phyloP scores from a whole-genome alignment of 1,140 invertebrate genomes.

The Pseudomyrmex dendroicus region DNA sequence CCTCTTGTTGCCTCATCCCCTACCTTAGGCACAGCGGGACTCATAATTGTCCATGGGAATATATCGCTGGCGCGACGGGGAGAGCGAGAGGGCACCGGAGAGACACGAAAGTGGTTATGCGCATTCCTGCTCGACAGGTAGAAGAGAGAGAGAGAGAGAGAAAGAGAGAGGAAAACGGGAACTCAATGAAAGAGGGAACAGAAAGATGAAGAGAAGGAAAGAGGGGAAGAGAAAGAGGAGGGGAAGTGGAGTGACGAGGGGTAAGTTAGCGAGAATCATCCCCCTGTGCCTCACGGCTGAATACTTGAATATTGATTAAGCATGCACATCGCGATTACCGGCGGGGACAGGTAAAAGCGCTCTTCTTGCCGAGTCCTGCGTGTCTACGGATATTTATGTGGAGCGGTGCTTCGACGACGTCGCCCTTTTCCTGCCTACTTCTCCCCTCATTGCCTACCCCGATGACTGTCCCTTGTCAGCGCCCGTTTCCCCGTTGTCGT shows the following conservation, averaged over 20 bases:
- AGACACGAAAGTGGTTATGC: slow-evolving; percentile 72
- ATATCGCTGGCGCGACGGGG: slow-evolving; percentile 67
- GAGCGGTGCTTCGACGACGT: slow-evolving; percentile 45
- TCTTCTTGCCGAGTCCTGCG: slow-evolving; percentile 69
- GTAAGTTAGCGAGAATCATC: background rate
- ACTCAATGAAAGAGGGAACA: background rate
- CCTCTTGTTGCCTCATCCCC: slow-evolving; percentile 49
- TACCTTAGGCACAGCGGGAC: slow-evolving; percentile 62
- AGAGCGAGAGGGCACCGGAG: slow-evolving; percentile 5
- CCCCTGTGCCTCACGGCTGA: slow-evolving; percentile 64
- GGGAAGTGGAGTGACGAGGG: background rate
- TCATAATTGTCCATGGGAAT: slow-evolving; percentile 77
- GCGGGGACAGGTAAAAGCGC: slow-evolving; percentile 68
- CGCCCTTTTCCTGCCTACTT: background rate
- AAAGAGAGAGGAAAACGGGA: background rate
- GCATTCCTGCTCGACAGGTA: slow-evolving; percentile 55
- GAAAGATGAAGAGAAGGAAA: slow-evolving; percentile 15
- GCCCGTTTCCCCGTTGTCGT: background rate
- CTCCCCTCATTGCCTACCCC: background rate
- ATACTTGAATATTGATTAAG: slow-evolving; percentile 81
- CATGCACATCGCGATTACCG: slow-evolving; percentile 76
- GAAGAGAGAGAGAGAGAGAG: background rate
- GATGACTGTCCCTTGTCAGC: slow-evolving; percentile 1
- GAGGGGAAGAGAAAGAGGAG: background rate
- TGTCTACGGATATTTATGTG: slow-evolving; percentile 79